Base-by-base conservation (phyloP, 2,797 vertebrate genomes). In the Helarctos malayanus region DNA sequence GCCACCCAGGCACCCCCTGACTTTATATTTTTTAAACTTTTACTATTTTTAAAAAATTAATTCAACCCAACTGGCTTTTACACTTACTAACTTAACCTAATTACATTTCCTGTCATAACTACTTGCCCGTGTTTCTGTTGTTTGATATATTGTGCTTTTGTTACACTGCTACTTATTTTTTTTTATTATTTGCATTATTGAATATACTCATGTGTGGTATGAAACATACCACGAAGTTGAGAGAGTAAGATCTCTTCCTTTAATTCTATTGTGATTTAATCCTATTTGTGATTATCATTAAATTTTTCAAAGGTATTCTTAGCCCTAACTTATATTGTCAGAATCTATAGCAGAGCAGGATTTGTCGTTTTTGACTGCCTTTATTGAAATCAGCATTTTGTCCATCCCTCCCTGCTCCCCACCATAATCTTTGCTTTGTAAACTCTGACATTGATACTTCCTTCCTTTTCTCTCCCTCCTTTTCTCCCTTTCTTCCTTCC, bases 21-120 rank as follows among this genome's bases (percentile, higher is more conserved):
- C 41, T 41, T 41, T 65, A n/a, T 65, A n/a, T 65, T 18, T 54
- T 18, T 96, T 61, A 95, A 81, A 82, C 14, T 0, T 19, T 95
- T 68, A 65, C 1, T 61, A 49, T 92, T 47, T 88, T 89, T 76
- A 78, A 27, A 41, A 92, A 95, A 61, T 76, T 95, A 89, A 71
- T 73, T 96, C 71, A 73, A 38, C 41, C 9, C 2, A 38, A 73
- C 7, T 78, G 16, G 1, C 45, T 90, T 96, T 96, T 71, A 78
- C 4, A 47, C 65, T 88, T 89, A 97, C 16, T 81, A 94, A 87
- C 83, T 57, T 69, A 76, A 78, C 7, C 45, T 89, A 86, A 88
- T 91, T 91, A 94, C 4, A 81, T 13, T 23, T 90, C 63, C 0
- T 41, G 14, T 59, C 41, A n/a, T 71, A 63, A 71, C 8, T 84